These are phyloP conservation scores for Anoura caudifer DNA, from an alignment of 2,113 vertebrate genomes.

Conservation along the genomic window DNA sequence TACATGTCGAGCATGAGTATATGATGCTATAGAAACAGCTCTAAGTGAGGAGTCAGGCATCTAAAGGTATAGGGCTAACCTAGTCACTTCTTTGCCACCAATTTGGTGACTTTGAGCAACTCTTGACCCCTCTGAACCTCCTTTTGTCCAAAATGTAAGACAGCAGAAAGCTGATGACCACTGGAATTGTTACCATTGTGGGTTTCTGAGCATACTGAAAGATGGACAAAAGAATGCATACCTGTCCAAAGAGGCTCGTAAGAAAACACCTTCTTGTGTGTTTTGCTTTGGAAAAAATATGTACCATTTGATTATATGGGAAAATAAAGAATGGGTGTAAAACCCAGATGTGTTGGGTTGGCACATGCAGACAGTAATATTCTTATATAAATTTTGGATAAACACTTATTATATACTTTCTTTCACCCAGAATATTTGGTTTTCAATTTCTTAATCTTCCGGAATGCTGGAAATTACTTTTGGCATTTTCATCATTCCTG, in stretches of 20 bases:
- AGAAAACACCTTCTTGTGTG: not conserved
- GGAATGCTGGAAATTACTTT: conserved; percentile 70
- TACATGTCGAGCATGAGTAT: rapidly evolving
- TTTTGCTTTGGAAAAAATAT: conserved; percentile 24
- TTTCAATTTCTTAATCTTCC: conserved; percentile 65
- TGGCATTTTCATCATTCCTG: conserved; percentile 64
- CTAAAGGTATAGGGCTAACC: not conserved
- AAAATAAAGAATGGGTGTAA: conserved; percentile 39
- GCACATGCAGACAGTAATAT: conserved; percentile 28
- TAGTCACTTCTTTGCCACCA: not conserved
- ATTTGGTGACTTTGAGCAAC: not conserved
- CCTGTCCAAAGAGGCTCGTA: not conserved
- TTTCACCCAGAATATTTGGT: conserved; percentile 64
- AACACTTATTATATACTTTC: conserved; percentile 54
- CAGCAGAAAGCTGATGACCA: not conserved
- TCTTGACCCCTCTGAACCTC: not conserved
- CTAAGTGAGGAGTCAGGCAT: not conserved
- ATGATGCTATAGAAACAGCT: not conserved
- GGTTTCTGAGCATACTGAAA: not conserved
- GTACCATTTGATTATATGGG: not conserved
- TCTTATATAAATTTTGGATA: conserved; percentile 60
- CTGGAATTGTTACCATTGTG: not conserved
- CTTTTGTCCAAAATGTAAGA: not conserved
- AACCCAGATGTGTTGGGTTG: conserved; percentile 28
- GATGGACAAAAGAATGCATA: not conserved